Evolutionary conservation across 2,888 invertebrate genomes (phyloP).

Genomic region (Biston stratarius): DNA sequence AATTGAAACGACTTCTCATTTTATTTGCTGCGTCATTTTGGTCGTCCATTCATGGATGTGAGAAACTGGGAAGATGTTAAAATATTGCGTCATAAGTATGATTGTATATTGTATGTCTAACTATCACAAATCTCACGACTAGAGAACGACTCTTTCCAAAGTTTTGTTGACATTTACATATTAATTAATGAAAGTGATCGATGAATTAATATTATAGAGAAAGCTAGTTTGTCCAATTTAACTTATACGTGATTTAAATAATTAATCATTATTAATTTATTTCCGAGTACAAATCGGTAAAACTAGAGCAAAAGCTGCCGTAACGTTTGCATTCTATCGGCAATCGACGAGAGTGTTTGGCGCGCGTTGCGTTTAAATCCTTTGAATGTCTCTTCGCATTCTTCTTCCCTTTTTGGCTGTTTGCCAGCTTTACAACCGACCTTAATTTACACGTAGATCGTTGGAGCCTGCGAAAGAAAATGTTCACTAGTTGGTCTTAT

Average conservation of each 20-base stretch:
- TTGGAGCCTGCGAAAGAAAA: conserved; percentile 58
- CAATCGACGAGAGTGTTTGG: conserved; percentile 49
- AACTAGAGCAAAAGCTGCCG: conserved; percentile 37
- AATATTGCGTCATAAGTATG: conserved; percentile 17
- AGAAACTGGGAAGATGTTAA: conserved; percentile 38
- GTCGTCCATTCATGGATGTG: conserved; percentile 49
- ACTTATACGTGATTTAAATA: not conserved
- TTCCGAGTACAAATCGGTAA: conserved; percentile 26
- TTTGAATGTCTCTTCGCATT: conserved; percentile 58
- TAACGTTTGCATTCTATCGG: conserved; percentile 43
- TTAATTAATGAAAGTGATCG: conserved; percentile 12
- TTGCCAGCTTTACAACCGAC: conserved; percentile 65
- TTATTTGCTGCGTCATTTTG: conserved; percentile 53
- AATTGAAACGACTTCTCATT: conserved; percentile 65
- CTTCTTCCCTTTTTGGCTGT: conserved; percentile 60
- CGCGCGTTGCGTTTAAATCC: conserved; percentile 56
- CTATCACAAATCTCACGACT: not conserved
- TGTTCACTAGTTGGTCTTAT: conserved; percentile 58
- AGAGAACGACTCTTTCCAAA: not conserved
- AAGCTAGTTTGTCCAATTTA: conserved; percentile 20
- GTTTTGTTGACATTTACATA: conserved; percentile 16
- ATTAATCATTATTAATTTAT: conserved; percentile 10
- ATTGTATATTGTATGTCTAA: not conserved
- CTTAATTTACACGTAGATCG: conserved; percentile 65
- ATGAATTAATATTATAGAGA: conserved; percentile 32